Base-by-base conservation (phyloP, 2,888 invertebrate species). In the Sclerodermus sp. region DNA sequence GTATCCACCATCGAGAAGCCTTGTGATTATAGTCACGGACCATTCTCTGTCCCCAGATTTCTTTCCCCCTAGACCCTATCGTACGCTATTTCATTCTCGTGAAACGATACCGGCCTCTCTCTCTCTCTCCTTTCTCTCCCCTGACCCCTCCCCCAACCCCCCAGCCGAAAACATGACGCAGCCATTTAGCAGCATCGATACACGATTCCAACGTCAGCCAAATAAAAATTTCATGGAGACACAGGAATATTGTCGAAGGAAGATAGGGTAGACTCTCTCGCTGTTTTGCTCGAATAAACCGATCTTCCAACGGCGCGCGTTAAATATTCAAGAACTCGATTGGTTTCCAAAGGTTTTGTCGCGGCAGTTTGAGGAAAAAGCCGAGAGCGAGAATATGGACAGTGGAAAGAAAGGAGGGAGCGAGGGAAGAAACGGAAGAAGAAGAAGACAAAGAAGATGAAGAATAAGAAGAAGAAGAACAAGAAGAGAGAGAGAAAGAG, bases 11-110 rank as follows among this genome's bases (percentile, higher is more conserved):
- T 60, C 57, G 49, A 55, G 60, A 56, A 49, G 57, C 57, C 60
- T 55, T 53, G 55, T 67, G 71, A 72, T 72, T 69, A 68, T 66
- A 65, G 64, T 67, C 64, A 62, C 56, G 45, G 60, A 62, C 55
- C 62, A 54, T 54, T 47, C 52, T 45, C 52, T 53, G 49, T 44
- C 49, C 56, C 55, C 47, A 47, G 51, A 43, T 46, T 48, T 51
- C 58, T n/a, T 57, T 51, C 51, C 51, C 55, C 42, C 47, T 43
- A 36, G 45, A 44, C 50, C 45, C 49, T 49, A 45, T 52, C 54
- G 45, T 45, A 38, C 43, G 23, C n/a, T 23, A 8, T 23, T 23
- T 23, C 23, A 3, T 43, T 53, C 10, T 14, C 38, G 52, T 37
- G 53, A 48, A 52, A 53, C 52, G 43, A 54, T 54, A 23, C 23